Evolutionary conservation across 2,888 invertebrate species (phyloP).

Genomic region (Drosophila picticornis): DNA sequence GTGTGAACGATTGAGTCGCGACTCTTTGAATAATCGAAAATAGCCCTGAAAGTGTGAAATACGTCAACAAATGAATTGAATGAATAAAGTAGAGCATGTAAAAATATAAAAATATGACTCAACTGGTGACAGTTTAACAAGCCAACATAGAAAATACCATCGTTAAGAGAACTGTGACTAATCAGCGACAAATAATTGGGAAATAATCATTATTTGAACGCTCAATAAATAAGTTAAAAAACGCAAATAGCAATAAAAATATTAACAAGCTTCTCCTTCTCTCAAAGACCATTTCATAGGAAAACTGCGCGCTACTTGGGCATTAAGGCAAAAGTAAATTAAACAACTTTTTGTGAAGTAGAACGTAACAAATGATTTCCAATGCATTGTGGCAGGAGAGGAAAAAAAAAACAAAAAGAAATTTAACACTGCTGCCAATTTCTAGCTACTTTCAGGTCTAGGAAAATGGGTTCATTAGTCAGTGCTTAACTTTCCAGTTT

Average conservation of each 20-base stretch:
- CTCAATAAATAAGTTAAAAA: background rate
- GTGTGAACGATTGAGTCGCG: conserved; percentile 69
- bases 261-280: background rate
- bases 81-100: background rate
- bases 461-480: background rate
- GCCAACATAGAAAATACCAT: background rate
- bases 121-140: conserved; percentile 12
- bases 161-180: conserved; percentile 48
- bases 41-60: conserved; percentile 9
- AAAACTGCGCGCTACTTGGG: background rate
- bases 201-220: background rate
- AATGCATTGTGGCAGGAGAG: background rate
- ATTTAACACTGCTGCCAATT: conserved; percentile 2
- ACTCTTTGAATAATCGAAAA: conserved; percentile 39
- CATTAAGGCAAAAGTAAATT: background rate
- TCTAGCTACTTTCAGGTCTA: background rate
- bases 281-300: background rate
- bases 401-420: background rate
- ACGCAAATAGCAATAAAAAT: background rate
- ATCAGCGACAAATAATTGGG: background rate
- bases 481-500: conserved; percentile 1
- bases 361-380: conserved; percentile 13
- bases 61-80: background rate
- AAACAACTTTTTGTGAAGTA: conserved; percentile 16
- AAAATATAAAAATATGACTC: conserved; percentile 20